phyloP scores from a whole-genome alignment of 2,888 invertebrate genomes.

The Timandra comae region DNA sequence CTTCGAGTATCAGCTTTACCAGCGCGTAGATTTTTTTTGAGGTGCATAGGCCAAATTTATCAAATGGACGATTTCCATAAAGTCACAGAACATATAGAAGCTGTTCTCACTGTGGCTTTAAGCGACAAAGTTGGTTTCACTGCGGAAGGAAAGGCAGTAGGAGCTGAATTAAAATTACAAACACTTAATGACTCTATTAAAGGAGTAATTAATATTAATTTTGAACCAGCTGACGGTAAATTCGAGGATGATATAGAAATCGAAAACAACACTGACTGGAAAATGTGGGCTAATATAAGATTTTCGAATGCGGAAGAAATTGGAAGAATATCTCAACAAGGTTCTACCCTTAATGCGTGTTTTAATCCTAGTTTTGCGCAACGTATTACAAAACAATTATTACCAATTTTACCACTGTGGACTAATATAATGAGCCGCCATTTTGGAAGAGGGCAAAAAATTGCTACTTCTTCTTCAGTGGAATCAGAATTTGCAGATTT shows the following conservation, averaged over 20 bases:
- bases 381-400: slow-evolving; percentile 1
- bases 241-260: not conserved
- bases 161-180: slow-evolving; percentile 1
- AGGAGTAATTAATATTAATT: not conserved
- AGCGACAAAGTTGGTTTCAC: too few species aligned
- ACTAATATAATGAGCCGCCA: slow-evolving; percentile 2
- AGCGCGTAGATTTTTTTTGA: slow-evolving; percentile 4
- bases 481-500: slow-evolving; percentile 6
- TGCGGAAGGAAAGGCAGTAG: not conserved
- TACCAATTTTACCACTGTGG: slow-evolving; percentile 5
- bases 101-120: not conserved
- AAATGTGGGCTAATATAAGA: not conserved
- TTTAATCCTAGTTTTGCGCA: slow-evolving; percentile 2
- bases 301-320: not conserved
- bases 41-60: slow-evolving; percentile 4
- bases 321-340: too few species aligned
- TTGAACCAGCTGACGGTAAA: too few species aligned
- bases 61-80: slow-evolving; percentile 2
- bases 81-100: slow-evolving; percentile 1
- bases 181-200: not conserved
- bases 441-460: slow-evolving; percentile 2
- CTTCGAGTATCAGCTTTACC: not conserved
- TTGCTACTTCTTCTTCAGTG: slow-evolving; percentile 5
- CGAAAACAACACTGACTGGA: not conserved
- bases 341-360: not conserved